These are phyloP conservation scores for Coremacera marginata DNA, from an alignment of 2,888 invertebrate genomes.

Conservation along the genomic window DNA sequence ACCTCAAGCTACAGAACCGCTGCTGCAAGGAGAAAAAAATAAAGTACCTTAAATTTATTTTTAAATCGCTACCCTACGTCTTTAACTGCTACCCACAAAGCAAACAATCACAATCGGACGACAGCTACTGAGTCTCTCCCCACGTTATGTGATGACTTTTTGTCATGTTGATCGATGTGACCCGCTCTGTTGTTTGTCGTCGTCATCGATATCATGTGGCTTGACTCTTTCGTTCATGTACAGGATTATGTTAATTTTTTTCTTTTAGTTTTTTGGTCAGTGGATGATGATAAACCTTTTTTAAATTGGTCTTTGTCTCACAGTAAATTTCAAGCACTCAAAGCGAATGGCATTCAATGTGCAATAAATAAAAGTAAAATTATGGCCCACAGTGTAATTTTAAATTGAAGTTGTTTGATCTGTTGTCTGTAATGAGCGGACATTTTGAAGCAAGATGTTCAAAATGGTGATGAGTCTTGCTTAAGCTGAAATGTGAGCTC, in stretches of 20 bases:
- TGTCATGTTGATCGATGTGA: conserved; percentile 65
- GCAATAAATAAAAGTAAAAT: conserved; percentile 19
- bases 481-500: no score
- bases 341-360: background rate
- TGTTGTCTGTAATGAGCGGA: no score
- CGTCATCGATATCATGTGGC: background rate
- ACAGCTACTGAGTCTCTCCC: background rate
- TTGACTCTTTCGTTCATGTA: background rate
- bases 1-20: background rate
- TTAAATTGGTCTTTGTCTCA: conserved; percentile 63
- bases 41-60: background rate
- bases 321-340: conserved; percentile 56
- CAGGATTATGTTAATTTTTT: background rate
- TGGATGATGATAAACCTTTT: conserved; percentile 41
- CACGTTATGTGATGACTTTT: conserved; percentile 62
- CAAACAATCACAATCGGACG: background rate
- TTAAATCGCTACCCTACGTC: background rate
- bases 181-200: conserved; percentile 18
- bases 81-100: background rate
- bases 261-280: background rate
- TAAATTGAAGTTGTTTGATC: conserved; percentile 19
- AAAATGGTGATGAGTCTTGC: no score
- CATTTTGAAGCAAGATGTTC: no score
- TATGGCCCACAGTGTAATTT: conserved; percentile 3
- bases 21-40: background rate